Evolutionary conservation across 2,888 invertebrate genomes (phyloP).

Genomic region (Cosmia trapezina): DNA sequence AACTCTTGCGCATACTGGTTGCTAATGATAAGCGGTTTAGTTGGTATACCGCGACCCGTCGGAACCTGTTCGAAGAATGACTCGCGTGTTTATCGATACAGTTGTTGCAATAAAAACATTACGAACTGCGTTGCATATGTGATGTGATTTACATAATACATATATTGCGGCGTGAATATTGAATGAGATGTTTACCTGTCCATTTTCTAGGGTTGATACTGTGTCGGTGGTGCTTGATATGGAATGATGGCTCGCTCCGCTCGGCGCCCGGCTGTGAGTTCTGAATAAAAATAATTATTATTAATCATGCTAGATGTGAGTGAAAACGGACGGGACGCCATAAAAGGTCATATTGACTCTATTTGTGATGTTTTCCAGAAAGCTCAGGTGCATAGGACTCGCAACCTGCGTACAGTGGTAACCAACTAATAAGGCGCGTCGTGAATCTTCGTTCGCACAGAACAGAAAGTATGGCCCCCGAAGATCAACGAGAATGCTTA

Average conservation of each 20-base stretch:
- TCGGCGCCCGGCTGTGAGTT: conserved; percentile 88
- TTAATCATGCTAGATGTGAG: neutral
- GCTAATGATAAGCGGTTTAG: conserved; percentile 85
- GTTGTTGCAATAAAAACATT: conserved; percentile 37
- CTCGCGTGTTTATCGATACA: conserved; percentile 34
- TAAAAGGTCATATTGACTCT: too few relatives aligned
- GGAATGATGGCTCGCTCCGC: conserved; percentile 89
- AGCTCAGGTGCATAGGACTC: too few relatives aligned
- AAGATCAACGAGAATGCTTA: too few relatives aligned
- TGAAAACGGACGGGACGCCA: too few relatives aligned
- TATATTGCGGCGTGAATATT: conserved; percentile 45
- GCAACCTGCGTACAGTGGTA: too few relatives aligned
- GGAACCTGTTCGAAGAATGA: conserved; percentile 73
- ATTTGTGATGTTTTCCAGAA: too few relatives aligned
- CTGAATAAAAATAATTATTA: conserved; percentile 68
- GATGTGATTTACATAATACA: conserved; percentile 50
- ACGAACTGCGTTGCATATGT: conserved; percentile 28
- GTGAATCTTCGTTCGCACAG: too few relatives aligned
- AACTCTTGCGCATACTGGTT: conserved; percentile 88
- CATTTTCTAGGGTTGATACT: conserved; percentile 88
- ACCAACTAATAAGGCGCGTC: too few relatives aligned
- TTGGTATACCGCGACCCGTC: conserved; percentile 83
- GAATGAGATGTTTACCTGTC: conserved; percentile 80
- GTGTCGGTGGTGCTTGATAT: conserved; percentile 87
- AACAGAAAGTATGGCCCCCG: too few relatives aligned